Percentiles rank a stretch among this genome's conserved stretches.
Conservation (phyloP, 2,113 vertebrate species). For the Poicephalus gulielmi region DNA sequence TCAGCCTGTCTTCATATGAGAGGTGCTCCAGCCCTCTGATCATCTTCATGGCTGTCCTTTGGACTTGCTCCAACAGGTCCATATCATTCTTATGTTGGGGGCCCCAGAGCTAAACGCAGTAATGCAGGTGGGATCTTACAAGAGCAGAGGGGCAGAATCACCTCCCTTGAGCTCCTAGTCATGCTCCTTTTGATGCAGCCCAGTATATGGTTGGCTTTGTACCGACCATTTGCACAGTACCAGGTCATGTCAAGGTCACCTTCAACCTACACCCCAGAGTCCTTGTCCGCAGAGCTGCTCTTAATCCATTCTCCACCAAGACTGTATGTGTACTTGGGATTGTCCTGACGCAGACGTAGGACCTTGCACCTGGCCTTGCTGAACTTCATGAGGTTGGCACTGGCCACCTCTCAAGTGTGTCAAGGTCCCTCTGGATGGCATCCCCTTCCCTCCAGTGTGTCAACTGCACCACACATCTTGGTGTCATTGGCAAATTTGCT, state of each 20-base stretch:
- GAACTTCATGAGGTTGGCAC: background rate
- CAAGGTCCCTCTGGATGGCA: background rate
- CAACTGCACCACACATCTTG: background rate
- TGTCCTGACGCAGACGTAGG: background rate
- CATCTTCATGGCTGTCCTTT: background rate
- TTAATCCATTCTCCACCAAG: background rate
- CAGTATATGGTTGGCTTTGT: background rate
- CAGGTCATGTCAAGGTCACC: background rate
- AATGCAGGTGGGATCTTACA: background rate
- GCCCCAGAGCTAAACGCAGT: background rate
- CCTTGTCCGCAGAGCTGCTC: background rate
- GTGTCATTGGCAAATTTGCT: background rate
- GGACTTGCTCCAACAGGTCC: background rate
- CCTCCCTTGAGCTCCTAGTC: background rate
- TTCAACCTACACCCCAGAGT: background rate
- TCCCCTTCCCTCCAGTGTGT: background rate
- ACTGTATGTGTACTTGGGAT: background rate
- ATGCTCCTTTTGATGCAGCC: background rate
- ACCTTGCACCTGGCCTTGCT: background rate
- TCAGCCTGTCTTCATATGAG: background rate
- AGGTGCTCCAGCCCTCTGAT: background rate
- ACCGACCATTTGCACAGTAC: background rate
- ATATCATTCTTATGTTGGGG: background rate
- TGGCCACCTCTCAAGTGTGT: background rate
- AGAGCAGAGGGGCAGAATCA: background rate